These are phyloP conservation scores for Patella caerulea DNA, from an alignment of 2,888 invertebrate species.

Conservation along the genomic window DNA sequence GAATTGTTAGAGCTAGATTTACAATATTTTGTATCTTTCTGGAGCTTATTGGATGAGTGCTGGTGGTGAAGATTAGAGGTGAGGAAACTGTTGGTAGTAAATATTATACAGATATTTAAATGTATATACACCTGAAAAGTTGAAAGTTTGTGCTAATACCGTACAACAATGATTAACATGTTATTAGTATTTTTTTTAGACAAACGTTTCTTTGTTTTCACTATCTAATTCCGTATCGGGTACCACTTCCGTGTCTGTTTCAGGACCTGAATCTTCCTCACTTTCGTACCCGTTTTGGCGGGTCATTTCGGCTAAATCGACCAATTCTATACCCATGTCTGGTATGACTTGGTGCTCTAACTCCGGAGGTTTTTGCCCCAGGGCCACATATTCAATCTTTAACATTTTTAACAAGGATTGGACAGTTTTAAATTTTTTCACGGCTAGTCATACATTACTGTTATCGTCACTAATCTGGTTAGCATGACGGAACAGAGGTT, in stretches of 20 bases:
- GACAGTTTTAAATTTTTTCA: conserved; percentile 48
- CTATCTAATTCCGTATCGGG: conserved; percentile 16
- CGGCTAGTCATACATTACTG: conserved; percentile 67
- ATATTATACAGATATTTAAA: too few species aligned
- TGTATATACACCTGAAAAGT: too few species aligned
- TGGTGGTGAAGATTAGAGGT: too few species aligned
- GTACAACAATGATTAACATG: too few species aligned
- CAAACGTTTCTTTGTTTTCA: conserved; percentile 12
- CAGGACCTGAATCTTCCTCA: conserved; percentile 25
- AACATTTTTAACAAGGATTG: conserved; percentile 53
- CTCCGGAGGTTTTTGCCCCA: conserved; percentile 27
- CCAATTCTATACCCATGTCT: conserved; percentile 31
- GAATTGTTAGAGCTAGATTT: too few species aligned
- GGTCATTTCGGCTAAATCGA: conserved; percentile 31
- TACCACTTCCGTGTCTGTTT: conserved; percentile 27
- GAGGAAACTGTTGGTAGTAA: too few species aligned
- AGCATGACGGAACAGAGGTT: conserved; percentile 63
- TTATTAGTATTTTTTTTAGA: background rate
- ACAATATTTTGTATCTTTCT: too few species aligned
- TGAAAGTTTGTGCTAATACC: too few species aligned
- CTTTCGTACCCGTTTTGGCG: conserved; percentile 39
- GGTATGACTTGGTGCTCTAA: conserved; percentile 16
- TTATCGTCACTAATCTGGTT: conserved; percentile 66
- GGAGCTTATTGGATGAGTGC: too few species aligned
- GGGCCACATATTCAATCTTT: conserved; percentile 54